phyloP scores from a whole-genome alignment of 2,113 vertebrate species.

The Hyla sarda region DNA sequence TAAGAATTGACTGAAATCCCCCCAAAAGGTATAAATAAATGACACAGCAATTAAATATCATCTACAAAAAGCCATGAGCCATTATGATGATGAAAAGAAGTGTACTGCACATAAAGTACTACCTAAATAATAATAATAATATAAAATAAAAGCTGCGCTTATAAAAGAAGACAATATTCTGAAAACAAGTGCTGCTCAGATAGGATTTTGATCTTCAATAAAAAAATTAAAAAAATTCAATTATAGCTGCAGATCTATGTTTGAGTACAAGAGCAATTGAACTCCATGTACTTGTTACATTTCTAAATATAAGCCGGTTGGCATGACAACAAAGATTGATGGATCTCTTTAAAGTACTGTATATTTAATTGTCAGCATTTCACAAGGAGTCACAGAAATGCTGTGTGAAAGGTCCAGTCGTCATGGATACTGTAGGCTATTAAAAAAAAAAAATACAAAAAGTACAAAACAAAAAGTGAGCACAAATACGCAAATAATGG shows the following conservation, averaged over 20 bases:
- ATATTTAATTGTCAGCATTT: slow-evolving; percentile 85
- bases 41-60: slow-evolving; percentile 7
- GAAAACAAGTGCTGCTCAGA: slow-evolving; percentile 64
- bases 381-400: slow-evolving; percentile 76
- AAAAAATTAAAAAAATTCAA: slow-evolving; percentile 73
- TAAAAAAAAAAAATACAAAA: slow-evolving; percentile 23
- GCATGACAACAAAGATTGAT: slow-evolving; percentile 85
- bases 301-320: slow-evolving; percentile 84
- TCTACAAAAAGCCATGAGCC: neutral
- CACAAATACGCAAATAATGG: slow-evolving; percentile 5
- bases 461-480: slow-evolving; percentile 31
- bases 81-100: slow-evolving; percentile 12
- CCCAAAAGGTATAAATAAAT: neutral
- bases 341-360: slow-evolving; percentile 78
- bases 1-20: no score
- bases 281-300: slow-evolving; percentile 84
- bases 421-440: slow-evolving; percentile 79
- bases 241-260: slow-evolving; percentile 79
- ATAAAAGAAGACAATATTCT: slow-evolving; percentile 33
- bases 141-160: neutral
- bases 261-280: slow-evolving; percentile 82
- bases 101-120: neutral
- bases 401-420: slow-evolving; percentile 77
- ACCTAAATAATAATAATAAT: neutral
- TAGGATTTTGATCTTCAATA: slow-evolving; percentile 75